Base-by-base conservation (phyloP, 2,797 vertebrate genomes). In the Loriculus beryllinus region DNA sequence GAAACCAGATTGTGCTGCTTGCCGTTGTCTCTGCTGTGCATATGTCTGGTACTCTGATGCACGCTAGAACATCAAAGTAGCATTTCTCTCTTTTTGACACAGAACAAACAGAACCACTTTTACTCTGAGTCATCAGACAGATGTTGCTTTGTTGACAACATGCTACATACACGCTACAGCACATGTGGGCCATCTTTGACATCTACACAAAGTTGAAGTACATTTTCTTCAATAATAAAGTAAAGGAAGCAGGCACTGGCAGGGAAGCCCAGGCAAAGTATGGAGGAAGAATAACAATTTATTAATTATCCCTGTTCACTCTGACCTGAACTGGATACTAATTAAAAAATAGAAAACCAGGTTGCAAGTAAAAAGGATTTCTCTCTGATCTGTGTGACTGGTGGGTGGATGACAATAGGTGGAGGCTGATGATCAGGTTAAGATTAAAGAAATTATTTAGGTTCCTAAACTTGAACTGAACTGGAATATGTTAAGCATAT, bases 71-170 rank as follows among this genome's bases (percentile, higher is more conserved):
- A 92, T 96, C 96, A 96, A 95, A 95, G 95, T 47, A 76, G 51
- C 3, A 0, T 65, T 95, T 91, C 82, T 64, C 48, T 83, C 69
- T 70, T 79, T 72, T 76, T 94, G 69, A 77, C 57, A 92, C 47
- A 52, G 43, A 93, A 75, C 94, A 94, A 95, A 94, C 83, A 94
- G 83, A 86, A 39, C 37, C 64, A 69, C 86, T 94, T 96, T 85
- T 88, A 69, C 81, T 88, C 72, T 88, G 56, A 92, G 75, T 93
- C 91, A 95, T 84, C 84, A 92, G 59, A 90, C 90, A 96, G 84
- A 93, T 88, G 65, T 85, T 95, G 72, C 57, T 94, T 94, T 96
- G 82, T 62, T 97, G 95, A 94, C 89, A 86, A 83, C 75, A 95
- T 14, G 76, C 43, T 90, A 56, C 49, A 40, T 75, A 76, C 67